Evolutionary conservation across 2,113 vertebrate species (phyloP), one percentile per base, ranked within the genome.

Genomic region (Pseudorhombus dupliciocellatus): DNA sequence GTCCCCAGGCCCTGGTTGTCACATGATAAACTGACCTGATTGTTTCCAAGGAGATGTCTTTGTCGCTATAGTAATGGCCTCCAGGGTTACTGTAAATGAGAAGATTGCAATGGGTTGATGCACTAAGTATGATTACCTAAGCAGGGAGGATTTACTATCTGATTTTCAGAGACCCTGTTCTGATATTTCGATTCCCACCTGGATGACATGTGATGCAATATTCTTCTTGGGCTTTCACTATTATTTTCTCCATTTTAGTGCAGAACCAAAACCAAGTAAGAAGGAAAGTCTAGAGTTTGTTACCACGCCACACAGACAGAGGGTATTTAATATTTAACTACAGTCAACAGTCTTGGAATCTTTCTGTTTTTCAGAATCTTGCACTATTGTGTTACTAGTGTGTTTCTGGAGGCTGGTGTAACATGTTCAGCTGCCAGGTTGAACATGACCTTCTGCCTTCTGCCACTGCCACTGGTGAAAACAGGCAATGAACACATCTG

Each of bases 1-100:
- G 46, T 85, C 80, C 67, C 58, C 11, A 0, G 59, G 72, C 59
- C 48, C 58, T 62, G 4, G 11, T 5, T 64, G 69, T 81, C 77
- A 78, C 80, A 83, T 64, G 82, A 84, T 81, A 58, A 48, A 14
- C 42, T 80, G 80, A 84, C 79, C 77, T 81, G 72, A 82, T 84
- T 28, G 63, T 80, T 79, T 64, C 78, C 71, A 26, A 52, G 73
- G 69, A 50, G 54, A 80, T 40, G 56, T 77, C 54, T 75, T 53
- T 85, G 65, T 86, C 48, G 14, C 67, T 34, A 67, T 61, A 73
- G 81, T 66, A 75, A 87, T 78, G 42, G 69, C 80, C 76, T 86
- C 51, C 16, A 7, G 70, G 76, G 68, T 73, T 71, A 59, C 76
- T 79, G 60, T 66, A 78, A 82, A 78, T 61, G 30, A 57, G 20